These are phyloP conservation scores for Drosophila mojavensis DNA, from an alignment of 1,140 invertebrate species.

Conservation along the genomic window DNA sequence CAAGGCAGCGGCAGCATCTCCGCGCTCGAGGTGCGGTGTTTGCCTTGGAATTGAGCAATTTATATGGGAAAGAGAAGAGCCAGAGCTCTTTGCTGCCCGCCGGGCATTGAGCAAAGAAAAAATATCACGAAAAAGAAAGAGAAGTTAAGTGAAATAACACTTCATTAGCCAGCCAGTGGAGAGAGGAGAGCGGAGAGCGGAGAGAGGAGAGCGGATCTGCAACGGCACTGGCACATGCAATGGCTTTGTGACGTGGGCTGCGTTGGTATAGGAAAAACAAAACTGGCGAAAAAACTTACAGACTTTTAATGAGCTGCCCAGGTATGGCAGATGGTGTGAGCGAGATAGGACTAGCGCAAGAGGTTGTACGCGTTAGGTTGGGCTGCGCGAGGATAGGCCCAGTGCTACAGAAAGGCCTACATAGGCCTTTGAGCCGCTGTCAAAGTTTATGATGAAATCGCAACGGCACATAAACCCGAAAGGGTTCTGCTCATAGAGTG, in stretches of 20 bases:
- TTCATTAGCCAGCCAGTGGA: slow-evolving; percentile 56
- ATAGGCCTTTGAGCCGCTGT: neutral
- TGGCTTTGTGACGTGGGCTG: slow-evolving; percentile 44
- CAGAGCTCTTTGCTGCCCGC: neutral
- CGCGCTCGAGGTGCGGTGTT: slow-evolving; percentile 66
- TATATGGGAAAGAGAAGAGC: slow-evolving; percentile 43
- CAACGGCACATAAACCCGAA: slow-evolving; percentile 1
- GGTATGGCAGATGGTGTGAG: slow-evolving; percentile 41
- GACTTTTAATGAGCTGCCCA: slow-evolving; percentile 67
- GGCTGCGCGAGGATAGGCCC: slow-evolving; percentile 28
- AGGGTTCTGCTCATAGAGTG: slow-evolving; percentile 12
- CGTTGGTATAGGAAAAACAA: slow-evolving; percentile 46
- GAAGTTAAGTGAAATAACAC: slow-evolving; percentile 68
- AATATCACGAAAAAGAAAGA: slow-evolving; percentile 36
- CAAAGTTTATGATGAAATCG: slow-evolving; percentile 30
- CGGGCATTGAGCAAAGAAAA: slow-evolving; percentile 20
- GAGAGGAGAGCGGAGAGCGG: too few relatives aligned
- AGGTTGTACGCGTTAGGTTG: neutral
- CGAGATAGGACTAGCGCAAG: slow-evolving; percentile 31
- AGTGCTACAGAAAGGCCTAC: neutral
- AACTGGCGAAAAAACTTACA: slow-evolving; percentile 51
- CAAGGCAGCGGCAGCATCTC: slow-evolving; percentile 31
- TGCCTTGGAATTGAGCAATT: slow-evolving; percentile 74
- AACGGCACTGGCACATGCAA: slow-evolving; percentile 22
- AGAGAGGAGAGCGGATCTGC: neutral